Percentiles rank a stretch among this genome's conserved stretches.
Evolutionary conservation across 2,888 invertebrate genomes (phyloP).

Genomic region (Ennomos erosarius): DNA sequence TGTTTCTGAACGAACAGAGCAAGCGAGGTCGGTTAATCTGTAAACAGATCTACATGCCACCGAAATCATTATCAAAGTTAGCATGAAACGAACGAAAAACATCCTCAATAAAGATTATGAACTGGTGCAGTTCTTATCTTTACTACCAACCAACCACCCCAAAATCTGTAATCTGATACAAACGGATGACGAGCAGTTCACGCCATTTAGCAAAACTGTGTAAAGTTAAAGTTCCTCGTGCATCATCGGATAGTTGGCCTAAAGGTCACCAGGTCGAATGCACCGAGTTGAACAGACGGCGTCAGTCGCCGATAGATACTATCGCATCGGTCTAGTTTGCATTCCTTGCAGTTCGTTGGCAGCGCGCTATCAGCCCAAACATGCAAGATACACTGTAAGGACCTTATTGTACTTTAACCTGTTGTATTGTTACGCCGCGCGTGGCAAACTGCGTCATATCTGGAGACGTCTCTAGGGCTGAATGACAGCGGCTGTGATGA

Average conservation of each 20-base stretch:
- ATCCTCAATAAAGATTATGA: no score
- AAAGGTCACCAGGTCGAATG: conserved; percentile 62
- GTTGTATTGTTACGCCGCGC: not conserved
- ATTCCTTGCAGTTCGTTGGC: conserved; percentile 54
- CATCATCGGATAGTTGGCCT: conserved; percentile 47
- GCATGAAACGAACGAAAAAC: no score
- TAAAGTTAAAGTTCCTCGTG: conserved; percentile 45
- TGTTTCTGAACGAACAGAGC: no score
- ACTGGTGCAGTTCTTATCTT: no score
- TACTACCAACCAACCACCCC: no score
- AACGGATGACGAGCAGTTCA: not conserved
- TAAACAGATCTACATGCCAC: no score
- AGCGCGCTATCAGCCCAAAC: conserved; percentile 44
- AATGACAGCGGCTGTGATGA: not conserved
- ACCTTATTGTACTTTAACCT: not conserved
- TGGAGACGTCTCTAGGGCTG: not conserved
- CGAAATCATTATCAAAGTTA: no score
- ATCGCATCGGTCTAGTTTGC: conserved; percentile 51
- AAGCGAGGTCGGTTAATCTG: no score
- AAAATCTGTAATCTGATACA: not conserved
- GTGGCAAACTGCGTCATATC: not conserved
- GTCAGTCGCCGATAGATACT: conserved; percentile 48
- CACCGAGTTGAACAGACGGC: conserved; percentile 62
- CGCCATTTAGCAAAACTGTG: conserved; percentile 31
- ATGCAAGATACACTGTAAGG: not conserved